Evolutionary conservation across 2,797 vertebrate genomes (phyloP), one percentile per base, ranked within the genome.

Genomic region (Mormyrus hasselquistii): DNA sequence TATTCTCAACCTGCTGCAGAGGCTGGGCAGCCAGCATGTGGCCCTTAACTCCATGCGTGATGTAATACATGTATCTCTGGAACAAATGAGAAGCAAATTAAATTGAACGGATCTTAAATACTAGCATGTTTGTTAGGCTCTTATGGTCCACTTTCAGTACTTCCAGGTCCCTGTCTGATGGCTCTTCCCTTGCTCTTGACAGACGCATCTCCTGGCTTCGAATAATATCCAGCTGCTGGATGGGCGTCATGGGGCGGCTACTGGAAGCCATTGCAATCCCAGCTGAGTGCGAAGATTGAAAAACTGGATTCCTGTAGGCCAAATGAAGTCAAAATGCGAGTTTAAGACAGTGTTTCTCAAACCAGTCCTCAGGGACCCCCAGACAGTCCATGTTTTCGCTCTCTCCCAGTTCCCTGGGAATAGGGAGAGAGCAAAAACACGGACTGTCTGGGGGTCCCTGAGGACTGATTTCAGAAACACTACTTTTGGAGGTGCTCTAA

Each of bases 61-160:
- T 94, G 91, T 98, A 99, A 92, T 98, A 94, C 89, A 90, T 91
- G 89, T 99, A 99, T 87, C 96, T 95, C 98, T 99, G 92, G 44
- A 53, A 91, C 79, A 88, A 57, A 89, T 82, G 87, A 16, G n/a
- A 55, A 86, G 19, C 14, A 2, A 41, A 85, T 44, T 38, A 82
- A 82, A 34, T 7, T 22, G 76, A 82, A 44, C 0, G 38, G 38
- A 79, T 47, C 38, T n/a, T 47, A n/a, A 82, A 82, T 10, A 47
- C 16, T 47, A 49, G 34, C 55, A 44, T 84, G 4, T 62, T 41
- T 84, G 38, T 25, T 62, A 41, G 7, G n/a, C 10, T 34, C 19
- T n/a, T 79, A 14, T 38, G 7, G 59, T 22, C 38, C 14, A 87
- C 86, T 90, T 88, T 14, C 69, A 14, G 69, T 91, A 96, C 98